A percentile compares a stretch with the other conserved stretches of the same genome.
Conservation (phyloP, 1,140 invertebrate species). For the Euura saliciscinereae region DNA sequence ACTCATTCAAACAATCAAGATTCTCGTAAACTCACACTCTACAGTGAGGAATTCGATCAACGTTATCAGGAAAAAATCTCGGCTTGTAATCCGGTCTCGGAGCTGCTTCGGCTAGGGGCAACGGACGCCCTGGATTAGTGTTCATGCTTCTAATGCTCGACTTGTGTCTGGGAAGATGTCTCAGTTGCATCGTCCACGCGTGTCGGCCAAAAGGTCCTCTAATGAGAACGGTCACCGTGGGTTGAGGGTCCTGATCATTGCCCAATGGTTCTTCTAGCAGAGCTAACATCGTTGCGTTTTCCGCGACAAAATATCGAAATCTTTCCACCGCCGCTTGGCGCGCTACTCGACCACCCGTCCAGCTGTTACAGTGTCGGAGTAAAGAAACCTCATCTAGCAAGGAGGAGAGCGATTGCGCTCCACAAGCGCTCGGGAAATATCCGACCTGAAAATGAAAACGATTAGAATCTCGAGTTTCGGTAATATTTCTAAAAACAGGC, state of each 20-base stretch:
- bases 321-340: constrained; percentile 65
- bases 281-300: constrained; percentile 88
- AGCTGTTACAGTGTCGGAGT: constrained; percentile 77
- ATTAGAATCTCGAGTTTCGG: background rate
- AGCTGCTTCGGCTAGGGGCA: constrained; percentile 75
- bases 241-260: constrained; percentile 78
- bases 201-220: constrained; percentile 91
- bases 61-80: constrained; percentile 82
- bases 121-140: constrained; percentile 76
- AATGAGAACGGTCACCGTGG: constrained; percentile 80
- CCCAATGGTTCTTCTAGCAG: constrained; percentile 90
- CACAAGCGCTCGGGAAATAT: constrained; percentile 83
- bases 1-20: constrained; percentile 19
- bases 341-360: constrained; percentile 60
- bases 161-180: constrained; percentile 82
- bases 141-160: constrained; percentile 74
- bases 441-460: constrained; percentile 64
- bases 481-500: constrained; percentile 26
- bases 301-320: constrained; percentile 90
- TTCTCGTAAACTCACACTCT: constrained; percentile 71
- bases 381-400: constrained; percentile 87
- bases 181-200: constrained; percentile 91
- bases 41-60: constrained; percentile 80
- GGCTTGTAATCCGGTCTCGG: constrained; percentile 69
- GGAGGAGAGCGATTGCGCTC: constrained; percentile 83